A percentile compares a stretch with the other conserved stretches of the same genome.
Evolutionary conservation across 2,113 vertebrate genomes (phyloP).

Genomic region (Panurus biarmicus): DNA sequence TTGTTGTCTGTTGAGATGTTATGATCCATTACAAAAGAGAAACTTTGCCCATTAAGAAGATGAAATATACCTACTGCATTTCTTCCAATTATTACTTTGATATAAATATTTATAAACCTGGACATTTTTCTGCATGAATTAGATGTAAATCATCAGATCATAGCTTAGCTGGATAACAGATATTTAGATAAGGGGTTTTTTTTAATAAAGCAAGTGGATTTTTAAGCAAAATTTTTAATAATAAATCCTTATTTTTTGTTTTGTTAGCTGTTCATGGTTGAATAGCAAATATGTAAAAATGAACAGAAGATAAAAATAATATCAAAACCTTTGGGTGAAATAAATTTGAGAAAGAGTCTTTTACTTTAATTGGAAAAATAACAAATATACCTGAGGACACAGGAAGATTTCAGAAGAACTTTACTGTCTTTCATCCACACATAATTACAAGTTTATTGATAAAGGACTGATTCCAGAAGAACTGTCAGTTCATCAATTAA

Average conservation of each 20-base stretch:
- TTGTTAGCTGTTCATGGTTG: neutral
- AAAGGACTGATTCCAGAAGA: neutral
- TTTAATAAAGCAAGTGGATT: neutral
- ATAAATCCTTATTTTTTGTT: neutral
- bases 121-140: slow-evolving; percentile 36
- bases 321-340: neutral
- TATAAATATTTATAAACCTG: slow-evolving; percentile 66
- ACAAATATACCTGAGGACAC: neutral
- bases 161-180: neutral
- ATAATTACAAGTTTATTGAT: neutral
- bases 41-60: slow-evolving; percentile 29
- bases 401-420: neutral
- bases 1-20: neutral
- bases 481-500: neutral
- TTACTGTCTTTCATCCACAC: neutral
- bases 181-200: neutral
- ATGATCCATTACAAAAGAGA: slow-evolving; percentile 26
- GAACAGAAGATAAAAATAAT: neutral
- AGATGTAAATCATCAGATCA: slow-evolving; percentile 18
- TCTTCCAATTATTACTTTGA: slow-evolving; percentile 44
- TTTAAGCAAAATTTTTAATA: neutral
- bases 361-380: neutral
- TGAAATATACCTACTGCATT: slow-evolving; percentile 8
- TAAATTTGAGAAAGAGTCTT: neutral
- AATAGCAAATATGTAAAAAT: neutral